These are phyloP conservation scores for Sesia bembeciformis DNA, from an alignment of 2,888 invertebrate genomes.

Conservation along the genomic window DNA sequence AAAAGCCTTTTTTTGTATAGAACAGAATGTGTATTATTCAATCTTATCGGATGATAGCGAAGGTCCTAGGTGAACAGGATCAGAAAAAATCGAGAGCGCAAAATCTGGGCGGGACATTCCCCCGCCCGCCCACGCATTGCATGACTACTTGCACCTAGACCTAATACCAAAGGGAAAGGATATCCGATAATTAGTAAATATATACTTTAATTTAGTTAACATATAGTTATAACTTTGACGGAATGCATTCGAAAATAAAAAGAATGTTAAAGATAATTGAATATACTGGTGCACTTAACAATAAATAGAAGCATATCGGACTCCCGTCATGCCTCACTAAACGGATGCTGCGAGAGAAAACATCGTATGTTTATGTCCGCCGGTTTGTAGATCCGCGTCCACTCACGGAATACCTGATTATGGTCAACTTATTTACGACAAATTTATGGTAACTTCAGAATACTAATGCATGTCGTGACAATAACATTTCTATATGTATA, in stretches of 20 bases:
- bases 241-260: constrained; percentile 12
- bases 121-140: constrained; percentile 30
- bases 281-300: not conserved
- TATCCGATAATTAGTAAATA: too few relatives aligned
- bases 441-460: not conserved
- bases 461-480: not conserved
- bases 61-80: too few relatives aligned
- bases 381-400: constrained; percentile 12
- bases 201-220: too few relatives aligned
- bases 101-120: constrained; percentile 27
- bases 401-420: constrained; percentile 1
- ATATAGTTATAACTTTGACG: too few relatives aligned
- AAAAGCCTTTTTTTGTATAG: too few relatives aligned
- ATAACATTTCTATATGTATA: not conserved
- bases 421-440: not conserved
- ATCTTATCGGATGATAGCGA: too few relatives aligned
- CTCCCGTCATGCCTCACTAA: constrained; percentile 6
- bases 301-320: not conserved
- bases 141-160: too few relatives aligned
- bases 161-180: too few relatives aligned
- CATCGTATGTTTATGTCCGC: constrained; percentile 23
- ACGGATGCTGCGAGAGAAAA: constrained; percentile 46
- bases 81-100: constrained; percentile 4
- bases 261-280: constrained; percentile 5
- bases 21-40: too few relatives aligned